Percentiles rank a stretch among this genome's conserved stretches.
phyloP scores from a whole-genome alignment of 1,140 invertebrate genomes.

The Drosophila cardini region DNA sequence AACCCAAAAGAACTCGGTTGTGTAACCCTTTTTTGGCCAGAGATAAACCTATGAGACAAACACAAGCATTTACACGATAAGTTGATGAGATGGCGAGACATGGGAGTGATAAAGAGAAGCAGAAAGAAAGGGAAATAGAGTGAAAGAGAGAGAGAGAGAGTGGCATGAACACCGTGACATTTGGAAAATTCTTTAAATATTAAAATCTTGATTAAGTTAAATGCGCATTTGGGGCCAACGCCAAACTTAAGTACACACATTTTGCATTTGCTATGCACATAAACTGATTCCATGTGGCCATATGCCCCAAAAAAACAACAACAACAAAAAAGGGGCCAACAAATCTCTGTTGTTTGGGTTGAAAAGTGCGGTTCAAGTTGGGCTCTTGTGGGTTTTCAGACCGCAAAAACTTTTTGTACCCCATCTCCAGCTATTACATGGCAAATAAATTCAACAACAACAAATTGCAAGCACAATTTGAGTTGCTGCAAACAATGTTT shows the following conservation, averaged over 20 bases:
- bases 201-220: conserved; percentile 84
- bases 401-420: conserved; percentile 3
- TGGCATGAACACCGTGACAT: conserved; percentile 35
- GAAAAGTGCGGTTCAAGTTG: neutral
- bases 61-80: conserved; percentile 22
- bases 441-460: conserved; percentile 46
- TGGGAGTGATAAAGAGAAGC: neutral
- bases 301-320: conserved; percentile 17
- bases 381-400: conserved; percentile 1
- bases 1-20: neutral
- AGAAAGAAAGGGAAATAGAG: neutral
- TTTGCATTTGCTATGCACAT: conserved; percentile 60
- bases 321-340: conserved; percentile 3
- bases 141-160: neutral
- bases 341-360: conserved; percentile 60
- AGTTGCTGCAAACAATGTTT: conserved; percentile 28
- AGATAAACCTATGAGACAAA: conserved; percentile 29
- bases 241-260: conserved; percentile 62
- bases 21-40: conserved; percentile 58
- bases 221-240: conserved; percentile 72
- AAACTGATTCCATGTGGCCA: conserved; percentile 46
- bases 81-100: conserved; percentile 9
- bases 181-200: conserved; percentile 81
- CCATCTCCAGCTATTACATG: neutral
- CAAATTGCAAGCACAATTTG: conserved; percentile 71